phyloP scores from a whole-genome alignment of 2,888 invertebrate species.

The Euzophera pinguis region DNA sequence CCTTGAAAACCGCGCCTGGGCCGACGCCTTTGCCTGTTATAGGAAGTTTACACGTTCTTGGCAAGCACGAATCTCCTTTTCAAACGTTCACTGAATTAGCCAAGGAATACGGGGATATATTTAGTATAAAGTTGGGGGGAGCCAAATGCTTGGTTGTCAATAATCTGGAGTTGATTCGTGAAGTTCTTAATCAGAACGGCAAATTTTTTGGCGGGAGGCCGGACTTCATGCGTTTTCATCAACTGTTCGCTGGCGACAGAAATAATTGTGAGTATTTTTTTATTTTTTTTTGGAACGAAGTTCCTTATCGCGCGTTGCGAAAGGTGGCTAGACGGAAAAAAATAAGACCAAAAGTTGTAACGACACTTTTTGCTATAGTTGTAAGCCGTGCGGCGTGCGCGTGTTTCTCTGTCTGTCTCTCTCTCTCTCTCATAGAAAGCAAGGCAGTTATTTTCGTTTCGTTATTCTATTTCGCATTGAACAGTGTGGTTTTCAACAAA shows the following conservation, averaged over 20 bases:
- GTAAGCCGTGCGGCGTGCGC: too few relatives aligned
- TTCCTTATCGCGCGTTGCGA: too few relatives aligned
- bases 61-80: slow-evolving; percentile 83
- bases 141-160: slow-evolving; percentile 87
- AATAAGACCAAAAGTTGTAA: too few relatives aligned
- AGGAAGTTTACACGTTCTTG: slow-evolving; percentile 85
- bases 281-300: slow-evolving; percentile 14
- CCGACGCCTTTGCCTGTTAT: slow-evolving; percentile 83
- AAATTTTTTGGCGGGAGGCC: slow-evolving; percentile 91
- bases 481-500: too few relatives aligned
- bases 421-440: too few relatives aligned
- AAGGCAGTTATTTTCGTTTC: too few relatives aligned
- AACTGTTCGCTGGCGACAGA: slow-evolving; percentile 90
- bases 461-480: too few relatives aligned
- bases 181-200: slow-evolving; percentile 89
- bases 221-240: slow-evolving; percentile 88
- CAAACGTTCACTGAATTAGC: slow-evolving; percentile 85
- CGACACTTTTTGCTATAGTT: too few relatives aligned
- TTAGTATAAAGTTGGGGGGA: slow-evolving; percentile 83
- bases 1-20: slow-evolving; percentile 79
- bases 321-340: too few relatives aligned
- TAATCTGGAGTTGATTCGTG: slow-evolving; percentile 84
- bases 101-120: slow-evolving; percentile 86
- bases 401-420: too few relatives aligned
- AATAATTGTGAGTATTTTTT: slow-evolving; percentile 88